Percentiles rank a stretch among this genome's conserved stretches.
Evolutionary conservation across 2,888 invertebrate genomes (phyloP).

Genomic region (Leptinotarsa tumamoca): DNA sequence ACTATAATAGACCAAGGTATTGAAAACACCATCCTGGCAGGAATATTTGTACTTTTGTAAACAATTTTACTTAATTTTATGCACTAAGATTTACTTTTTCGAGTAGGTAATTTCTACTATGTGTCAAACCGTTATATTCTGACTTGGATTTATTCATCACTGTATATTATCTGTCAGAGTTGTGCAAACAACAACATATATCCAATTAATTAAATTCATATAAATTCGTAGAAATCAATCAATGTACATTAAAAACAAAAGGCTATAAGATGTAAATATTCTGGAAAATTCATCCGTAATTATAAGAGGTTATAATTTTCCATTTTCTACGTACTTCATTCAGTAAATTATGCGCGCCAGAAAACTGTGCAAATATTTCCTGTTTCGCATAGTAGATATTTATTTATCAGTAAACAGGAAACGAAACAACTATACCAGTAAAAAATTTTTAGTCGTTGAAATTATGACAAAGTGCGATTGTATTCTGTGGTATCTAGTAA

Average conservation of each 20-base stretch:
- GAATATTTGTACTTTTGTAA: too few species aligned
- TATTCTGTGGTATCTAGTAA: conserved; percentile 9
- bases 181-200: too few species aligned
- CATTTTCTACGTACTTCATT: conserved; percentile 4
- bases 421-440: conserved; percentile 31
- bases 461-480: conserved; percentile 23
- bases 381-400: conserved; percentile 37
- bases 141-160: too few species aligned
- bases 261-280: background rate
- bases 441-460: conserved; percentile 30
- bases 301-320: background rate
- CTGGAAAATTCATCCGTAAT: too few species aligned
- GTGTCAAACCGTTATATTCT: too few species aligned
- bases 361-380: conserved; percentile 33
- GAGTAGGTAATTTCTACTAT: too few species aligned
- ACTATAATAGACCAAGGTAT: too few species aligned
- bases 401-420: conserved; percentile 42
- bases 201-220: too few species aligned
- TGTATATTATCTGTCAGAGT: too few species aligned
- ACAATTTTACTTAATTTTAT: too few species aligned
- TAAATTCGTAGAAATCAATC: background rate
- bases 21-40: too few species aligned
- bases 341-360: conserved; percentile 20
- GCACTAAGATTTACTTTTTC: too few species aligned
- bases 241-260: conserved; percentile 2